Conservation (phyloP, 2,888 invertebrate species). For the Lamellibrachia columna region DNA sequence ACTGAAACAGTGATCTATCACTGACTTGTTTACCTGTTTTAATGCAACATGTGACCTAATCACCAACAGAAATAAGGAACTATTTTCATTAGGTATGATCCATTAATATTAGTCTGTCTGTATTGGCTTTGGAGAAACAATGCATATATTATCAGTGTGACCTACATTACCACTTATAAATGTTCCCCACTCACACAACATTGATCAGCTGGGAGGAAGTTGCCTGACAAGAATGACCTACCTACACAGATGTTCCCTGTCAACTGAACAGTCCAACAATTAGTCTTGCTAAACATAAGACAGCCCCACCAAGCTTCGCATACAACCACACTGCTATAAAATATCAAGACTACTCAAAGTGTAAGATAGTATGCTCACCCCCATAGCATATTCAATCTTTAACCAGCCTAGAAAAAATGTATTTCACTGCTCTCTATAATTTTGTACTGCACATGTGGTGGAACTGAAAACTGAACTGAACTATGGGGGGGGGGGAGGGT, state of each 20-base stretch:
- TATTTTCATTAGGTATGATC: too few relatives aligned
- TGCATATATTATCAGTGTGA: not conserved
- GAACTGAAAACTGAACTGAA: too few relatives aligned
- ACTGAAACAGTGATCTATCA: not conserved
- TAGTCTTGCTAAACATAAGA: not conserved
- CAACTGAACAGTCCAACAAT: not conserved
- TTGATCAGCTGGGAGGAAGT: not conserved
- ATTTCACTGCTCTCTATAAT: too few relatives aligned
- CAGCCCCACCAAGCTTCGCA: not conserved
- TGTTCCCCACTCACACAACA: not conserved
- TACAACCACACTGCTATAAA: not conserved
- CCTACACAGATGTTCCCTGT: not conserved
- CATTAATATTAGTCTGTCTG: too few relatives aligned
- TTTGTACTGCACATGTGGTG: too few relatives aligned
- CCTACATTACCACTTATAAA: not conserved
- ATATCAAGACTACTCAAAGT: not conserved
- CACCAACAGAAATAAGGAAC: not conserved
- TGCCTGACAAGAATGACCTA: not conserved
- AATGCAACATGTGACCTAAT: not conserved
- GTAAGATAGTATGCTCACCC: too few relatives aligned
- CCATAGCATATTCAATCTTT: too few relatives aligned
- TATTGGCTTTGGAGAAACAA: not conserved
- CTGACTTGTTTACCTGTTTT: not conserved
- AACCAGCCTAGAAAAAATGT: too few relatives aligned
- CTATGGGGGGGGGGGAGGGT: too few relatives aligned